These are phyloP conservation scores for Lycia hirtaria DNA, from an alignment of 2,888 invertebrate species.

Conservation along the genomic window DNA sequence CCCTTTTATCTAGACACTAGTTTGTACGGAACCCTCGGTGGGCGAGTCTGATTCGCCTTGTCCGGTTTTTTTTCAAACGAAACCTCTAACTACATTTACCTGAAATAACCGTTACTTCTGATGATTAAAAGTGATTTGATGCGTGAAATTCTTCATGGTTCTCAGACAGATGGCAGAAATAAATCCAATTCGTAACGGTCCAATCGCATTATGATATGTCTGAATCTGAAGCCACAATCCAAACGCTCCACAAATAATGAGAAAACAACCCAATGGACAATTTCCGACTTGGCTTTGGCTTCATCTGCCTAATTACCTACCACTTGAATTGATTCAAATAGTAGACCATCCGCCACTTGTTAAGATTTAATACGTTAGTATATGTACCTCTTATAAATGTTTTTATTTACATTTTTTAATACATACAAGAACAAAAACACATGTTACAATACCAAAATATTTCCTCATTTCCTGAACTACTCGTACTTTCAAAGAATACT, in stretches of 20 bases:
- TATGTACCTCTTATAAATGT: constrained; percentile 6
- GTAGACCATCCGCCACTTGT: constrained; percentile 1
- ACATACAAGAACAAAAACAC: not conserved
- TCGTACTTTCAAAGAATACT: constrained; percentile 8
- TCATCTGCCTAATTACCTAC: not conserved
- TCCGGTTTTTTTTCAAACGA: constrained; percentile 13
- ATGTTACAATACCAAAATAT: constrained; percentile 12
- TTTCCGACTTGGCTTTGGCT: constrained; percentile 8
- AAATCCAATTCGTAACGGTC: constrained; percentile 25
- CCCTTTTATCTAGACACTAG: too few relatives aligned
- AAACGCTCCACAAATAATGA: constrained; percentile 9
- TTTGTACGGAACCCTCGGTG: not conserved
- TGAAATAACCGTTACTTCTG: constrained; percentile 6
- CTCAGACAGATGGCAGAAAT: constrained; percentile 12
- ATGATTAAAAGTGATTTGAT: constrained; percentile 5
- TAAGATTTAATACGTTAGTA: not conserved
- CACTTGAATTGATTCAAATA: constrained; percentile 11
- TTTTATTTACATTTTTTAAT: constrained; percentile 3
- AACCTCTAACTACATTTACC: not conserved
- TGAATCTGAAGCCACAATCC: constrained; percentile 5
- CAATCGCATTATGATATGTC: constrained; percentile 24
- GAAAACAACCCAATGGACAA: constrained; percentile 1
- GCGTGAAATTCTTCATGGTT: constrained; percentile 15
- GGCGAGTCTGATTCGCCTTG: not conserved
- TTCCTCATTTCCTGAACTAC: not conserved